Base-by-base conservation (phyloP, 2,797 vertebrate species). In the Cirrhinus molitorella region DNA sequence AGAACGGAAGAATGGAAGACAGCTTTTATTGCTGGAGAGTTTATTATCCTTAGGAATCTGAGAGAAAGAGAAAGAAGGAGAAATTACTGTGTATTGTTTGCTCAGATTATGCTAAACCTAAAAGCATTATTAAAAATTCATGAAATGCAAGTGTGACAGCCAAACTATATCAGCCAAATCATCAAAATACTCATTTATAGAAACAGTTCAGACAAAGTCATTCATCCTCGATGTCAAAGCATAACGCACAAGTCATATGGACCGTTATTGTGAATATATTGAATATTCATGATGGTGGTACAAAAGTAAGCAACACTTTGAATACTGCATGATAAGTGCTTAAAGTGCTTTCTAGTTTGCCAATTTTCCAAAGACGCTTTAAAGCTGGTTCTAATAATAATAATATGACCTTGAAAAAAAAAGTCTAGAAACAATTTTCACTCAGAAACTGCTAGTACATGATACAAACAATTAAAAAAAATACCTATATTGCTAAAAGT, bases 1-100 rank as follows among this genome's bases (percentile, higher is more conserved):
- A 0, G 98, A 99, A 66, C 98, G 98, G 86, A 92, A 92, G 88
- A 99, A 99, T 4, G 97, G 96, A 87, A 97, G 82, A 77, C 98
- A 99, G 49, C 88, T 57, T 79, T 83, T 71, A 34, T 74, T 83
- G 0, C 75, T 2, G 3, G 89, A 86, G 37, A 85, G 34, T 0
- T 77, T 83, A 16, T 96, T 92, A 23, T 88, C 88, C 57, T 11
- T 25, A 1, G 90, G 79, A 68, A 95, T 92, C 98, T 99, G 94
- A 72, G 63, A 63, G 37, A n/a, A n/a, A 67, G 37, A 70, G 34
- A 76, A 23, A 67, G 9, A 9, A 43, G 40, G 8, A 79, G n/a
- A 66, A 49, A 67, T 40, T 0, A 49, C 31, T 43, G 21, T 37
- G 11, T 47, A 53, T 23, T 37, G 63, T 68, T 23, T 43, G 37